Conservation (phyloP, 1,140 invertebrate genomes). For the Drosophila novamexicana region DNA sequence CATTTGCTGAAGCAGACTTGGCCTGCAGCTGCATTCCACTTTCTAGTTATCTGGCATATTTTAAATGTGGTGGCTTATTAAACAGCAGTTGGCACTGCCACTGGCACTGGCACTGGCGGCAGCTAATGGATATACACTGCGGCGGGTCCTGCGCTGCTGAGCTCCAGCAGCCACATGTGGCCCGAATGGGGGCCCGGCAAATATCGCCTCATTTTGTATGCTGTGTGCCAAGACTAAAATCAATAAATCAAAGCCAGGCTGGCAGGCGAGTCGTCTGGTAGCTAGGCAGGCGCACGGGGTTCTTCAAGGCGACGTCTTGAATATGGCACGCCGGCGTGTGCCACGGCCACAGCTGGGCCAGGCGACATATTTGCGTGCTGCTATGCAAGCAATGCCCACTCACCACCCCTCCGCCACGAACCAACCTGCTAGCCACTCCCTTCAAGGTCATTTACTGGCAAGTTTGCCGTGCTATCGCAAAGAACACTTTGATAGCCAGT, state of each 20-base stretch:
- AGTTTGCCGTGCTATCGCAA: conserved; percentile 29
- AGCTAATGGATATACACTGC: conserved; percentile 30
- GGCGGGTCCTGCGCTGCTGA: background rate
- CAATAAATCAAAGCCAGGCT: conserved; percentile 77
- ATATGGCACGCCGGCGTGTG: conserved; percentile 71
- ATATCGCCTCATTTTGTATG: conserved; percentile 80
- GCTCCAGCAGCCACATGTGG: conserved; percentile 54
- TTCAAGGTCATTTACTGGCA: conserved; percentile 60
- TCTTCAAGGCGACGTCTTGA: conserved; percentile 65
- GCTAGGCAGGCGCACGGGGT: conserved; percentile 5
- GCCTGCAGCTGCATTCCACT: conserved; percentile 59
- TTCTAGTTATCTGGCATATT: conserved; percentile 47
- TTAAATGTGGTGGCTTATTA: conserved; percentile 73
- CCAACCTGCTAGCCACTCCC: background rate
- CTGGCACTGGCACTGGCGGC: conserved; percentile 17
- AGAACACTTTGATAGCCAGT: conserved; percentile 44
- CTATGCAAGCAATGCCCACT: conserved; percentile 69
- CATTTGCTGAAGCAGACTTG: conserved; percentile 30
- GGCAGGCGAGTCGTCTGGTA: conserved; percentile 3
- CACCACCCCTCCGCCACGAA: background rate
- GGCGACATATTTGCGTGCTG: conserved; percentile 71
- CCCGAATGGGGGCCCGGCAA: conserved; percentile 44
- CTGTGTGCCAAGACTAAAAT: conserved; percentile 69
- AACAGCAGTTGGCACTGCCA: conserved; percentile 35
- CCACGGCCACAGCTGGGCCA: conserved; percentile 57